Conservation (phyloP, 2,797 vertebrate genomes). For the Squalus acanthias region DNA sequence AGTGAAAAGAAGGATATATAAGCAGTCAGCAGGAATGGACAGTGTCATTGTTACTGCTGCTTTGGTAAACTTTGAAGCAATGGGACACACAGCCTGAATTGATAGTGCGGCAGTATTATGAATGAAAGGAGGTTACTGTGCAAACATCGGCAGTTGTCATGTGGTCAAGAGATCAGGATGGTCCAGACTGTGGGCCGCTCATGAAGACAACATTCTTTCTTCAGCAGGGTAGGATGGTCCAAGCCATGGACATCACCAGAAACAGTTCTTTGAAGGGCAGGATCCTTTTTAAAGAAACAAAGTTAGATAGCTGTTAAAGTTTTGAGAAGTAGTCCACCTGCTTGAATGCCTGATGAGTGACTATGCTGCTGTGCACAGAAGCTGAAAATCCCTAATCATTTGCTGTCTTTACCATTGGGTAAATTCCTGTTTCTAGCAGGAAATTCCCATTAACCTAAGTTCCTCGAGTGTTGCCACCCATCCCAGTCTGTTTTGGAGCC, state of each 20-base stretch:
- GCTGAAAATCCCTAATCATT: not conserved
- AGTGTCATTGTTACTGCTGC: not conserved
- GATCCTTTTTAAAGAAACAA: not conserved
- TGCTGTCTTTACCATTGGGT: not conserved
- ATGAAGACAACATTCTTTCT: not conserved
- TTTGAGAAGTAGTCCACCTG: not conserved
- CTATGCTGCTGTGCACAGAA: not conserved
- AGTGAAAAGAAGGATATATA: not conserved
- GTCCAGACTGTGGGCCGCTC: not conserved
- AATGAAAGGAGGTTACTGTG: not conserved
- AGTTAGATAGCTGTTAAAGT: not conserved
- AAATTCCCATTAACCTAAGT: slow-evolving; percentile 5
- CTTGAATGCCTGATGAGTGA: not conserved
- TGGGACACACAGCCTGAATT: not conserved
- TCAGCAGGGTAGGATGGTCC: not conserved
- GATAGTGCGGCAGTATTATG: not conserved
- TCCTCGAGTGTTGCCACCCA: not conserved
- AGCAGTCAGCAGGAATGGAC: not conserved
- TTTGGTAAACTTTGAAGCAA: slow-evolving; percentile 9
- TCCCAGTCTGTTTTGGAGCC: not conserved
- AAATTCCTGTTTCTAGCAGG: not conserved
- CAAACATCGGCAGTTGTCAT: not conserved
- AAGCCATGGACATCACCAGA: not conserved
- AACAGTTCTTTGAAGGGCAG: not conserved
- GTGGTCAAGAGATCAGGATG: not conserved